Evolutionary conservation across 2,888 invertebrate species (phyloP).

Genomic region (Congeria kusceri): DNA sequence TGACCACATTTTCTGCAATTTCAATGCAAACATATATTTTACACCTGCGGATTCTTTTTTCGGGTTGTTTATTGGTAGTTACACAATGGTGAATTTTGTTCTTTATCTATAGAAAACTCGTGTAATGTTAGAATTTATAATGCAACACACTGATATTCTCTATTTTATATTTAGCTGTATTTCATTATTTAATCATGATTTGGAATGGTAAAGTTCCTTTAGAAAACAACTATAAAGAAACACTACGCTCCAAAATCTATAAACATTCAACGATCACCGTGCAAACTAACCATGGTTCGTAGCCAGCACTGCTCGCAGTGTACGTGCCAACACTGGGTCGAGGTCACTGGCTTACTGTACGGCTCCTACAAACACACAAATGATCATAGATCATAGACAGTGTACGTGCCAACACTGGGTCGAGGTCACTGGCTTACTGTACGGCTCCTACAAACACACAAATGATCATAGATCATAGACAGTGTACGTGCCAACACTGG

Average conservation of each 20-base stretch:
- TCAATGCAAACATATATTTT: no score
- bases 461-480: slow-evolving; percentile 85
- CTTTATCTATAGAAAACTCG: no score
- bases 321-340: slow-evolving; percentile 98
- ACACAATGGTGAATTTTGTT: no score
- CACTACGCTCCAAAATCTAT: neutral
- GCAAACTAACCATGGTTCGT: slow-evolving; percentile 88
- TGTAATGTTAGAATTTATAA: no score
- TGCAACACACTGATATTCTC: no score
- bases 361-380: slow-evolving; percentile 88
- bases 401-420: slow-evolving; percentile 99
- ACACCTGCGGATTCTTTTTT: no score
- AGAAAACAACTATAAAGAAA: neutral
- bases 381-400: slow-evolving; percentile 87
- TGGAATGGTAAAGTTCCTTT: neutral
- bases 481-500: slow-evolving; percentile 98
- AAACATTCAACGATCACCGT: no score
- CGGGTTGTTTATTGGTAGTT: no score
- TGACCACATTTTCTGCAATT: no score
- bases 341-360: slow-evolving; percentile 94
- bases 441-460: slow-evolving; percentile 89
- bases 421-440: slow-evolving; percentile 94
- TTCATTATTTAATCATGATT: neutral
- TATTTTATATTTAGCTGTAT: no score
- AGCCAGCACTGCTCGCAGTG: slow-evolving; percentile 95